phyloP scores from a whole-genome alignment of 2,113 vertebrate genomes.

The Chascanopsetta lugubris region DNA sequence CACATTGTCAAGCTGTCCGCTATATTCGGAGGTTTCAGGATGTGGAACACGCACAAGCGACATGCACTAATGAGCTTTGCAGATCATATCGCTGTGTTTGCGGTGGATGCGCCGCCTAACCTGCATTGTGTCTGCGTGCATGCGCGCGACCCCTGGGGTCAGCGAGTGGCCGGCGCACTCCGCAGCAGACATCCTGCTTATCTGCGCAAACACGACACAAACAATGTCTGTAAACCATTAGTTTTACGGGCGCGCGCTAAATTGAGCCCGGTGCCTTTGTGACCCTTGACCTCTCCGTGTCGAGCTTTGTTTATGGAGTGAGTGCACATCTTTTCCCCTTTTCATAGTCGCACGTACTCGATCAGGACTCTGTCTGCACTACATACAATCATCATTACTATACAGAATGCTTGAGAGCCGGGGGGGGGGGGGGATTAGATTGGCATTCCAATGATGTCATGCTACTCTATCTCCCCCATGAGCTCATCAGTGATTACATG shows the following conservation, averaged over 20 bases:
- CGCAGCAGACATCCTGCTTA: constrained; percentile 17
- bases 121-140: constrained; percentile 29
- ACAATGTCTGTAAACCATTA: neutral
- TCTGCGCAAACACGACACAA: neutral
- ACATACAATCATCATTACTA: neutral
- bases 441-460: constrained; percentile 29
- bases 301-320: neutral
- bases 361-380: neutral
- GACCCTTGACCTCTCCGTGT: neutral
- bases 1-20: constrained; percentile 21
- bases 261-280: neutral
- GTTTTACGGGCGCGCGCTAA: neutral
- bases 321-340: neutral
- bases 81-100: constrained; percentile 17
- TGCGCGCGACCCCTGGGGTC: constrained; percentile 26
- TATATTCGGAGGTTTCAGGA: constrained; percentile 43
- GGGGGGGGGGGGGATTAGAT: neutral
- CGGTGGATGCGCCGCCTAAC: constrained; percentile 17
- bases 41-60: constrained; percentile 7
- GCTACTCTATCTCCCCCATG: constrained; percentile 5
- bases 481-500: constrained; percentile 17
- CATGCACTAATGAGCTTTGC: constrained; percentile 14
- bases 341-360: neutral
- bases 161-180: constrained; percentile 5
- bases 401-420: neutral